Evolutionary conservation across 2,797 vertebrate genomes (phyloP), one percentile per base, ranked within the genome.

Genomic region (Aselliscus stoliczkanus): DNA sequence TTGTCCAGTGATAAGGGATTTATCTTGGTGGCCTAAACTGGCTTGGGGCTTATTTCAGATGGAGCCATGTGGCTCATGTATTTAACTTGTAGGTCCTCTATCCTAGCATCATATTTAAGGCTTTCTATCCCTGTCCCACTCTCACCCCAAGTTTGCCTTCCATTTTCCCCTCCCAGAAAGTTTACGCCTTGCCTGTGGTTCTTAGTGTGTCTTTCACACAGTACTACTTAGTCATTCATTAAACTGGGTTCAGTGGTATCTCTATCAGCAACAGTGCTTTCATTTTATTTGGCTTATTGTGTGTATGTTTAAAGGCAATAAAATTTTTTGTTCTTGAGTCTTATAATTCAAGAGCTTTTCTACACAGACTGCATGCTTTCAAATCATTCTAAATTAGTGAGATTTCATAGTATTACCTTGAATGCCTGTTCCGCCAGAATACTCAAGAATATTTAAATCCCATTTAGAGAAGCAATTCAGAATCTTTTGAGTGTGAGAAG

Each of bases 371-470:
- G 18, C 12, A 23, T 70, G 90, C 58, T 34, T 34, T 73, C 79
- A 93, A 92, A 94, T 93, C 81, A 91, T 89, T 93, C 52, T 83
- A 72, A 97, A 94, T 84, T 88, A 81, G 79, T 94, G 70, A 90
- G 39, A 93, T 90, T 92, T 92, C 81, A 88, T 47, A 80, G 72
- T 42, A 77, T 96, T 88, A 87, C 70, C 76, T 95, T 85, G 39
- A 97, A 27, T 90, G 50, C 37, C 39, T 88, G 44, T 92, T 90
- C 85, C 87, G 65, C 64, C 93, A 96, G 50, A 31, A 77, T 89
- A 77, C 60, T 84, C 60, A 89, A 58, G 56, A 90, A 91, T 96
- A 95, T 91, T 96, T 98, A 97, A 96, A 96, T 89, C 50, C 44
- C 83, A 93, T 87, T 73, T 10, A 96, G 92, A 90, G 47, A 98